These are phyloP conservation scores for Aleiodes sp. DNA, from an alignment of 1,140 invertebrate genomes.

Conservation along the genomic window DNA sequence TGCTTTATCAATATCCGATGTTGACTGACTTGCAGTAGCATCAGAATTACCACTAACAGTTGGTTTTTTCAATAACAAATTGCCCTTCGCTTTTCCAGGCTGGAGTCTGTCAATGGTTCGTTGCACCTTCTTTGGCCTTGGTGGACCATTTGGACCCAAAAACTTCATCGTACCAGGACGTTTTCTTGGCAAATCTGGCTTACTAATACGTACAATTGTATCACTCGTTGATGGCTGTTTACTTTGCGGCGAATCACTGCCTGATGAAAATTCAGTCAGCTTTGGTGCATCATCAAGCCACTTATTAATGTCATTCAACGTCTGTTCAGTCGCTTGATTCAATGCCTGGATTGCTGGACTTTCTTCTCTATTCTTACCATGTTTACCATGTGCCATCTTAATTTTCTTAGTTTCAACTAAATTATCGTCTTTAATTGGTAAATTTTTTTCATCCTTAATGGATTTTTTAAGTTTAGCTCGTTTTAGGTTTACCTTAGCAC, in stretches of 20 bases:
- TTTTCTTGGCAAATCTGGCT: constrained; percentile 49
- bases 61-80: constrained; percentile 71
- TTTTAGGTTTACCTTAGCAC: constrained; percentile 52
- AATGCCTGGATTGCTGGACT: constrained; percentile 78
- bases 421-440: constrained; percentile 41
- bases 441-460: constrained; percentile 48
- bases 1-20: constrained; percentile 39
- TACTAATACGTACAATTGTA: constrained; percentile 37
- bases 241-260: constrained; percentile 74
- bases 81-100: constrained; percentile 86
- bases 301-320: constrained; percentile 86
- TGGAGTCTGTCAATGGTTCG: constrained; percentile 83
- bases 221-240: constrained; percentile 51
- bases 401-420: constrained; percentile 51
- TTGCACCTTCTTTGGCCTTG: constrained; percentile 77
- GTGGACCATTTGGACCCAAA: constrained; percentile 60
- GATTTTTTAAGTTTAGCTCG: constrained; percentile 53
- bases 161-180: constrained; percentile 53
- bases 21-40: constrained; percentile 30
- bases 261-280: constrained; percentile 76
- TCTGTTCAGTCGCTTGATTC: constrained; percentile 81
- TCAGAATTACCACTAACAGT: constrained; percentile 39
- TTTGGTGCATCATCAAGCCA: constrained; percentile 86
- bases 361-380: constrained; percentile 46
- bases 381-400: constrained; percentile 57